Evolutionary conservation across 2,888 invertebrate genomes (phyloP), one percentile per base, ranked within the genome.

Genomic region (Polymixis flavicincta): DNA sequence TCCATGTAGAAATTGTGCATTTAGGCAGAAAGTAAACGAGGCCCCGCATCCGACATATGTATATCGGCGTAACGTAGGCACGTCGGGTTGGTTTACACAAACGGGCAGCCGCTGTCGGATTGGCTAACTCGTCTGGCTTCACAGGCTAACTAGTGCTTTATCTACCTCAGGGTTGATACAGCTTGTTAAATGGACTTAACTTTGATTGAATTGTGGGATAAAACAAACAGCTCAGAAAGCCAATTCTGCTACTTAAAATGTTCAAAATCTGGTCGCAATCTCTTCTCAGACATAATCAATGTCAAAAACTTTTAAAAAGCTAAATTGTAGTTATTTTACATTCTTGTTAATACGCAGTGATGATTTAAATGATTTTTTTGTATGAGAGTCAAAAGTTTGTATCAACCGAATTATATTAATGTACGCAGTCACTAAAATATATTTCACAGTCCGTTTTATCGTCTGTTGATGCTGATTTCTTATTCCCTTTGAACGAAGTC

Each of bases 21-120:
- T 73, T 77, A 61, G 57, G 73, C 61, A 59, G 78, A 78, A 82
- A 73, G 54, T 78, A 63, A 67, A 78, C 82, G 60, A 74, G 59
- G 32, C 37, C 68, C 28, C 42, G 59, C n/a, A 28, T 37, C 59
- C 59, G 19, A 71, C 59, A 59, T 76, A 64, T n/a, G n/a, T n/a
- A n/a, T 68, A 71, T 76, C 25, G 67, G 45, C 8, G 37, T 69
- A 74, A 17, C 22, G 37, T 59, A 25, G 50, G 28, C 65, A 74
- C 59, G 78, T 74, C 78, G 50, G 57, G 48, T 63, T 69, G 71
- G 71, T 50, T 78, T 54, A 82, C 78, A 45, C 71, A 61, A 78
- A 71, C 71, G 57, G 60, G 11, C 52, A 57, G 52, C 32, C 17
- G 32, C 71, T 74, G 83, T 71, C 69, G 54, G 71, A 63, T 66